Base-by-base conservation (phyloP, 2,113 vertebrate species). In the Pangasianodon hypophthalmus region DNA sequence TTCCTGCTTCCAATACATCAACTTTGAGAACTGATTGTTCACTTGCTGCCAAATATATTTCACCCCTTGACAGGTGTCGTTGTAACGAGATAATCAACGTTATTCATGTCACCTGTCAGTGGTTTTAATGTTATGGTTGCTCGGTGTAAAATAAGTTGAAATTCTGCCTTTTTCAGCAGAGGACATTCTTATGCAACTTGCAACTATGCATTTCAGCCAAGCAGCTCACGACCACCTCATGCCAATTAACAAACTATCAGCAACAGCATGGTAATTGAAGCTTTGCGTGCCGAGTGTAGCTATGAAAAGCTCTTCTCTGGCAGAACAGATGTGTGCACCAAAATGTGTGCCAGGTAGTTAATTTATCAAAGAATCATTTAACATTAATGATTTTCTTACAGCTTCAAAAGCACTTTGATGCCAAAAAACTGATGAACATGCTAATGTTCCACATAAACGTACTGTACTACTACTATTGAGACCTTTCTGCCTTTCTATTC, bases 301-400 rank as follows among this genome's bases (percentile, higher is more conserved):
- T 86, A 11, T 37, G n/a, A 71, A 37, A 37, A 86, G 67, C 69
- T 56, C 48, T 54, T 71, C 60, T 26, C 18, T 71, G n/a, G 67
- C 48, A 52, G 84, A 69, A 86, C 46, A 71, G 85, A 73, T 54
- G 85, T 54, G 29, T 73, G 85, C 32, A 32, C 50, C n/a, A 41
- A 58, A 62, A 75, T 29, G 69, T 46, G 19, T n/a, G 56, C 69
- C 85, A 75, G 85, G 41, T 75, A 56, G 85, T 37, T 87, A 2
- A 24, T 73, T 75, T 16, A 75, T 56, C 85, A 56, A 87, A 75
- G 52, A 58, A 75, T 75, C 69, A 87, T 75, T 86, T 73, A 87
- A 75, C 32, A 71, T 71, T 37, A 44, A 87, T 44, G 85, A 56
- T 41, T 77, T 56, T 46, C 10, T 41, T 87, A 26, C 85, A 87